A percentile compares a stretch with the other conserved stretches of the same genome.
Conservation (phyloP, 2,888 invertebrate species). For the Endotricha flammealis region DNA sequence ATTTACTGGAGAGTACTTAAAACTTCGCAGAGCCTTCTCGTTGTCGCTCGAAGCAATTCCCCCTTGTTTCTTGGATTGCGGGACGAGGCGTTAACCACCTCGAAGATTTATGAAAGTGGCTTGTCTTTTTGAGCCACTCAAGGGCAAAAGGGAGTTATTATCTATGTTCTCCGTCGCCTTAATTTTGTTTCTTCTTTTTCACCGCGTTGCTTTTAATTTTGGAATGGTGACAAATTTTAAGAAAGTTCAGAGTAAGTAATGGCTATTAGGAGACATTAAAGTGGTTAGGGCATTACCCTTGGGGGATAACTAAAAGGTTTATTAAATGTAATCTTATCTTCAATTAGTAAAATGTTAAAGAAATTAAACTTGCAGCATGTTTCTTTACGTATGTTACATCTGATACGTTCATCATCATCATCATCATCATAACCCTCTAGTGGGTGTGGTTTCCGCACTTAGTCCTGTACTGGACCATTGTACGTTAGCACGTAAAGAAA, state of each 20-base stretch:
- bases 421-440: too few species aligned
- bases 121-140: slow-evolving; percentile 55
- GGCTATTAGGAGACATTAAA: slow-evolving; percentile 2
- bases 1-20: slow-evolving; percentile 60
- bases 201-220: slow-evolving; percentile 42
- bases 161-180: slow-evolving; percentile 48
- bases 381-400: too few species aligned
- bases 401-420: too few species aligned
- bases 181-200: slow-evolving; percentile 47
- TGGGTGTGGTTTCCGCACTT: too few species aligned
- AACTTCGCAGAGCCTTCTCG: slow-evolving; percentile 48
- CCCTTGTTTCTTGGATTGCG: slow-evolving; percentile 54
- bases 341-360: too few species aligned
- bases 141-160: slow-evolving; percentile 53
- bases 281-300: too few species aligned
- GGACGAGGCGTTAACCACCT: slow-evolving; percentile 63
- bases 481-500: too few species aligned
- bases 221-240: slow-evolving; percentile 33
- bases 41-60: slow-evolving; percentile 47
- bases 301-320: too few species aligned
- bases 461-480: too few species aligned
- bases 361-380: too few species aligned
- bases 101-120: slow-evolving; percentile 61
- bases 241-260: slow-evolving; percentile 8
- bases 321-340: too few species aligned